Conservation (phyloP, 2,113 vertebrate species). For the Stegostoma tigrinum region DNA sequence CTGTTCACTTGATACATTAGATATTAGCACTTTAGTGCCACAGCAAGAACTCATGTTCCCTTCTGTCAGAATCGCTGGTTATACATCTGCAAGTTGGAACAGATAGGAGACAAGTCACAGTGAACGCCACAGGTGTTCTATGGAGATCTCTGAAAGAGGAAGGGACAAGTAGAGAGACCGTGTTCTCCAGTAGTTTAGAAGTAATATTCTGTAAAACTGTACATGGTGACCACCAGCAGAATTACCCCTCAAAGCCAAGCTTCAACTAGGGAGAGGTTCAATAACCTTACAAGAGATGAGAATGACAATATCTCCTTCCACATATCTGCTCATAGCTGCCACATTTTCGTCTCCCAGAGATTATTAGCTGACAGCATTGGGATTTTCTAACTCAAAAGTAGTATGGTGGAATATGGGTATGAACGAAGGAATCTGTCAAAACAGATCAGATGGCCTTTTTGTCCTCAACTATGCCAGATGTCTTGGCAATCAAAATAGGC, state of each 20-base stretch:
- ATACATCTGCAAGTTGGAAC: background rate
- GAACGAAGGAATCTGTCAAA: too few species aligned
- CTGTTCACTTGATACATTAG: background rate
- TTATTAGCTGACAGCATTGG: background rate
- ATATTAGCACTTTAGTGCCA: too few species aligned
- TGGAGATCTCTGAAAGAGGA: background rate
- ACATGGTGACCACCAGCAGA: background rate
- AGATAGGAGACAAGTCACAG: background rate
- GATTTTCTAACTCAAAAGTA: too few species aligned
- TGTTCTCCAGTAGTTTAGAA: background rate
- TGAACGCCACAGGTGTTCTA: background rate
- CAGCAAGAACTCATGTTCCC: background rate
- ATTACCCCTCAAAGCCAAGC: background rate
- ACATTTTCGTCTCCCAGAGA: background rate
- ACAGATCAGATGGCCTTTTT: too few species aligned
- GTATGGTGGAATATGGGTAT: too few species aligned
- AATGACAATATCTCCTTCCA: background rate
- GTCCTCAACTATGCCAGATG: too few species aligned
- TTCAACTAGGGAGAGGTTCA: background rate
- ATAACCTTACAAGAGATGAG: background rate
- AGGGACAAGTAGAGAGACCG: background rate
- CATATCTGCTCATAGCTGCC: background rate
- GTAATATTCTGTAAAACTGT: background rate
- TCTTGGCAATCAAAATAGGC: too few species aligned
- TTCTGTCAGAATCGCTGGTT: background rate